A percentile compares a stretch with the other conserved stretches of the same genome.
phyloP scores from a whole-genome alignment of 2,888 invertebrate species.

The Torymus auratus region DNA sequence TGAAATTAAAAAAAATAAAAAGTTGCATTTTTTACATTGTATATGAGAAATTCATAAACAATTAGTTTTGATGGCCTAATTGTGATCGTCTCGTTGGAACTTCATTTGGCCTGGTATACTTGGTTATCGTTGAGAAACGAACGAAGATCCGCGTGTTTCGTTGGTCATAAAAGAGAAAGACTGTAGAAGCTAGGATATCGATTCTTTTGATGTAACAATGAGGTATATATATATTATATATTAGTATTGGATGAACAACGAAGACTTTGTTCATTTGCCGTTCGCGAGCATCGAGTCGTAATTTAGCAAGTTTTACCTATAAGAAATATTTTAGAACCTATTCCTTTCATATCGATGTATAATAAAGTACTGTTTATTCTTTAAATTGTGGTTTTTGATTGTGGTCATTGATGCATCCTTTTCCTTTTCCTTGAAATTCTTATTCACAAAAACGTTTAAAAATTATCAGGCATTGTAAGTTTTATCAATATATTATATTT shows the following conservation, averaged over 20 bases:
- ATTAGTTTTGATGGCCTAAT: too few species aligned
- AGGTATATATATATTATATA: neutral
- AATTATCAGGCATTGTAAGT: too few species aligned
- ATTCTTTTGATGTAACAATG: conserved; percentile 34
- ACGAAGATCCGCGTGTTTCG: conserved; percentile 2
- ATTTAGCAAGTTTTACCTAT: conserved; percentile 50
- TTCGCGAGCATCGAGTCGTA: conserved; percentile 41
- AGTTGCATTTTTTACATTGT: too few species aligned
- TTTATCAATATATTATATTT: too few species aligned
- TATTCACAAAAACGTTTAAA: too few species aligned
- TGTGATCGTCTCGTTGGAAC: too few species aligned
- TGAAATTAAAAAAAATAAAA: too few species aligned
- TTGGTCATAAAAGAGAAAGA: conserved; percentile 16
- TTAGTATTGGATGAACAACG: conserved; percentile 28
- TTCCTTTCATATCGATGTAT: conserved; percentile 69
- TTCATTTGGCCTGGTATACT: too few species aligned
- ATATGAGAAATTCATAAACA: too few species aligned
- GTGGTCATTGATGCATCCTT: neutral
- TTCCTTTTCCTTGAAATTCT: too few species aligned
- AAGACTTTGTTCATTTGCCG: conserved; percentile 37
- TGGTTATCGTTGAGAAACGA: too few species aligned
- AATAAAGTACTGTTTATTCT: conserved; percentile 71
- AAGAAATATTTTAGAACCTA: conserved; percentile 65
- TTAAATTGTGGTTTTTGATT: conserved; percentile 56
- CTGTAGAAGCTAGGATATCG: conserved; percentile 44